Percentiles rank a stretch among this genome's conserved stretches.
phyloP scores from a whole-genome alignment of 1,140 invertebrate genomes.

The Diorhabda sublineata region DNA sequence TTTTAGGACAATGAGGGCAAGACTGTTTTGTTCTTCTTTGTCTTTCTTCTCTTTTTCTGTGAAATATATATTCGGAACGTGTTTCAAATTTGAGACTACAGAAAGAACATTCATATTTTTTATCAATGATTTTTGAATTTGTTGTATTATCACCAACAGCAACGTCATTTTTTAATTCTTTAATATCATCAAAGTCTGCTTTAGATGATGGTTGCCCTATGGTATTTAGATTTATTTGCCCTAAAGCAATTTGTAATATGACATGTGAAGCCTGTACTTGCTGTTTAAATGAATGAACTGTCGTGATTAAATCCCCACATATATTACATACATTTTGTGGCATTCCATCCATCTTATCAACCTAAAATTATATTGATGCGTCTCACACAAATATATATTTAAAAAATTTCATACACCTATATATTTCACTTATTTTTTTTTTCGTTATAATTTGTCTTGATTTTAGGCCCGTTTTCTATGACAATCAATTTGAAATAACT shows the following conservation, averaged over 20 bases:
- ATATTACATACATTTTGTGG: constrained; percentile 3
- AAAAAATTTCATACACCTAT: neutral
- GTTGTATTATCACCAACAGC: neutral
- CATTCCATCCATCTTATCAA: constrained; percentile 11
- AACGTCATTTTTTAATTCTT: neutral
- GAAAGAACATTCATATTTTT: constrained; percentile 10
- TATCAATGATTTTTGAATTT: neutral
- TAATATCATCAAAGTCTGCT: neutral
- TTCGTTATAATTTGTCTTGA: too few relatives aligned
- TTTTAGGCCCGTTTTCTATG: too few relatives aligned
- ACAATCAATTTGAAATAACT: too few relatives aligned
- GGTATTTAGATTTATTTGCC: neutral
- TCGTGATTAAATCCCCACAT: constrained; percentile 10
- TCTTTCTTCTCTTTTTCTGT: constrained; percentile 16
- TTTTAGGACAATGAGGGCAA: constrained; percentile 14
- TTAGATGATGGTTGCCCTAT: neutral
- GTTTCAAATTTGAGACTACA: constrained; percentile 10
- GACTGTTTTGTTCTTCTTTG: constrained; percentile 14
- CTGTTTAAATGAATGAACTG: constrained; percentile 11
- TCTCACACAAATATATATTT: neutral
- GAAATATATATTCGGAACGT: constrained; percentile 1
- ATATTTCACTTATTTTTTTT: too few relatives aligned
- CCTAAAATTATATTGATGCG: constrained; percentile 5
- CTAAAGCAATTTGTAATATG: neutral
- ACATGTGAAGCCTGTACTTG: constrained; percentile 8